Percentiles rank a stretch among this genome's conserved stretches.
Evolutionary conservation across 2,113 vertebrate genomes (phyloP).

Genomic region (Candoia aspera): DNA sequence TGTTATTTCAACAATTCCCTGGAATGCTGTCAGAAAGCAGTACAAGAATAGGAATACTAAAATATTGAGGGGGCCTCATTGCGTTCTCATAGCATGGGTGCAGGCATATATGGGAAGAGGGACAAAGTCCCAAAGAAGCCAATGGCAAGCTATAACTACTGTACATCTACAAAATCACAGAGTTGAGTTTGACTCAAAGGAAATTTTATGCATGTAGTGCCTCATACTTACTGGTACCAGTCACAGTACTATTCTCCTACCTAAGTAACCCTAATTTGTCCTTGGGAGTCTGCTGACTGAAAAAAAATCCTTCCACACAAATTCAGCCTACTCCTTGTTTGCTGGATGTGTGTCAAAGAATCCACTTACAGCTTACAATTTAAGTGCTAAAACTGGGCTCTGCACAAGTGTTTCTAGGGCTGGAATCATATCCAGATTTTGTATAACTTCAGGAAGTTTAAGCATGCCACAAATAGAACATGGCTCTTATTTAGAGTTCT

Average conservation of each 20-base stretch:
- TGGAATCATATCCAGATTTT: conserved; percentile 44
- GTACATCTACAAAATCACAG: not conserved
- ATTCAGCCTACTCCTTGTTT: conserved; percentile 17
- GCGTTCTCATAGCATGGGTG: not conserved
- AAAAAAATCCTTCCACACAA: not conserved
- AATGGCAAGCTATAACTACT: not conserved
- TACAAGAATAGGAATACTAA: not conserved
- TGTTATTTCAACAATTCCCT: not conserved
- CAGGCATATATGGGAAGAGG: not conserved
- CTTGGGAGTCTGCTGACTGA: not conserved
- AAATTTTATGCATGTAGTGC: not conserved
- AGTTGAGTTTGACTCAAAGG: not conserved
- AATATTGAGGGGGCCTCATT: not conserved
- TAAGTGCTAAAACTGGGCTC: conserved; percentile 66
- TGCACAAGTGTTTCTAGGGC: conserved; percentile 42
- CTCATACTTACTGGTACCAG: not conserved
- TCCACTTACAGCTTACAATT: conserved; percentile 63
- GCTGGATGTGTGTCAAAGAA: conserved; percentile 58
- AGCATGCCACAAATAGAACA: conserved; percentile 44
- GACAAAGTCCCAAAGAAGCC: not conserved
- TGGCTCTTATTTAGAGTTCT: conserved; percentile 26
- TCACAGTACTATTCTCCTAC: not conserved
- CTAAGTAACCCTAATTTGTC: not conserved
- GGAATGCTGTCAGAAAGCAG: not conserved
- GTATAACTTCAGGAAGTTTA: conserved; percentile 45